Evolutionary conservation across 2,888 invertebrate species (phyloP).

Genomic region (Dasypolia templi): DNA sequence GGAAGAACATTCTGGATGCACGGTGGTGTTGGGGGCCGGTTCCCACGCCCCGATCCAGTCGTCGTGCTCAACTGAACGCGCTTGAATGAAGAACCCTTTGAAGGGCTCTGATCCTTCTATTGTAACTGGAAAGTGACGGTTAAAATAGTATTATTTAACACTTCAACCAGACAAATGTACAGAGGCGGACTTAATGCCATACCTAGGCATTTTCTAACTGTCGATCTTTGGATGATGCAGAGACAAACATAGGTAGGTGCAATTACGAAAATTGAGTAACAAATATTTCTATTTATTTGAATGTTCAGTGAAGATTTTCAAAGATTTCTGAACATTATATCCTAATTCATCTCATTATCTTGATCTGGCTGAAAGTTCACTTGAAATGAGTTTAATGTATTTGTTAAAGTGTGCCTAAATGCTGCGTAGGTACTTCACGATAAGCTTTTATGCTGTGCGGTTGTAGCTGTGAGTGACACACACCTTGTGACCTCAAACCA

Average conservation of each 20-base stretch:
- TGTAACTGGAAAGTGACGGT: constrained; percentile 85
- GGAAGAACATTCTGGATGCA: constrained; percentile 94
- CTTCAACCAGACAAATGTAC: neutral
- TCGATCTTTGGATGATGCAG: neutral
- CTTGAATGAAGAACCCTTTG: constrained; percentile 96
- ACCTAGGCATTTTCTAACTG: neutral
- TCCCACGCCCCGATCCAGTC: constrained; percentile 95
- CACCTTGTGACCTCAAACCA: neutral
- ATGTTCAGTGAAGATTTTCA: neutral
- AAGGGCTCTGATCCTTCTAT: constrained; percentile 91
- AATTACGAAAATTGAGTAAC: neutral
- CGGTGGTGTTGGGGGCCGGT: constrained; percentile 93
- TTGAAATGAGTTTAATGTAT: neutral
- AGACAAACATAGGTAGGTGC: neutral
- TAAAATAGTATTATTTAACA: neutral
- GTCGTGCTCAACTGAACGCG: constrained; percentile 93
- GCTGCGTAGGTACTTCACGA: neutral
- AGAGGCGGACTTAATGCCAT: neutral
- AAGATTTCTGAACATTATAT: neutral
- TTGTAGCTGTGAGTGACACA: neutral
- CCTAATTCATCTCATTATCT: too few relatives aligned
- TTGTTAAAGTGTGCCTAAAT: neutral
- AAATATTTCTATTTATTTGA: neutral
- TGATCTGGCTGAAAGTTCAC: neutral
- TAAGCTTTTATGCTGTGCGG: neutral